These are phyloP conservation scores for Melipona bicolor DNA, from an alignment of 2,888 invertebrate genomes.

Conservation along the genomic window DNA sequence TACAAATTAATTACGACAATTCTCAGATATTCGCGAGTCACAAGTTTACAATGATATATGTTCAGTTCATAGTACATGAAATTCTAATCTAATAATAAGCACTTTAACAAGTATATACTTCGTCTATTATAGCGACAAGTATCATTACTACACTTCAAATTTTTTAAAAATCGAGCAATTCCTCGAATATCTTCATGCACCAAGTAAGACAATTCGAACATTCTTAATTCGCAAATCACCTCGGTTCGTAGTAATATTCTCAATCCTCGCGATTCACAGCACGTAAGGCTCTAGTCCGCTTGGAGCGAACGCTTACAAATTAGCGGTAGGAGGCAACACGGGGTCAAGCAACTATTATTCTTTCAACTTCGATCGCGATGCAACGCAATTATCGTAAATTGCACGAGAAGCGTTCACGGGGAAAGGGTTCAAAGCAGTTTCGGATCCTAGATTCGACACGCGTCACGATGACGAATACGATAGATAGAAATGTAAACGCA, in stretches of 20 bases:
- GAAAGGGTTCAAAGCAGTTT: background rate
- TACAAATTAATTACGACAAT: no score
- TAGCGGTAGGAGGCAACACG: background rate
- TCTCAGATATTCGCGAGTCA: background rate
- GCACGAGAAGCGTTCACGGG: background rate
- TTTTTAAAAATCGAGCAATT: no score
- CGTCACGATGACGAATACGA: slow-evolving; percentile 13
- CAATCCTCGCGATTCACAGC: background rate
- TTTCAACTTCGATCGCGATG: background rate
- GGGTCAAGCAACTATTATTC: slow-evolving; percentile 15
- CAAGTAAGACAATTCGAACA: no score
- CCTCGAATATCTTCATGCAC: no score
- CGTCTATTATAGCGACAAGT: no score
- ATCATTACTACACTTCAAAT: no score
- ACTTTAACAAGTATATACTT: no score
- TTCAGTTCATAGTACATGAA: background rate
- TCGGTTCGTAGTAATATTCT: background rate
- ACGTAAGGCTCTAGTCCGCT: background rate
- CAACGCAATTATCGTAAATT: slow-evolving; percentile 3
- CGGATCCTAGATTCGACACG: slow-evolving; percentile 5
- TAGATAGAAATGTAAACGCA: slow-evolving; percentile 19
- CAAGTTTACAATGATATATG: background rate
- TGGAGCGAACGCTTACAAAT: background rate
- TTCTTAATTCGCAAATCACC: no score
- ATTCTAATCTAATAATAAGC: background rate